Evolutionary conservation across 1,140 invertebrate genomes (phyloP), one percentile per base, ranked within the genome.

Genomic region (Drosophila littoralis): DNA sequence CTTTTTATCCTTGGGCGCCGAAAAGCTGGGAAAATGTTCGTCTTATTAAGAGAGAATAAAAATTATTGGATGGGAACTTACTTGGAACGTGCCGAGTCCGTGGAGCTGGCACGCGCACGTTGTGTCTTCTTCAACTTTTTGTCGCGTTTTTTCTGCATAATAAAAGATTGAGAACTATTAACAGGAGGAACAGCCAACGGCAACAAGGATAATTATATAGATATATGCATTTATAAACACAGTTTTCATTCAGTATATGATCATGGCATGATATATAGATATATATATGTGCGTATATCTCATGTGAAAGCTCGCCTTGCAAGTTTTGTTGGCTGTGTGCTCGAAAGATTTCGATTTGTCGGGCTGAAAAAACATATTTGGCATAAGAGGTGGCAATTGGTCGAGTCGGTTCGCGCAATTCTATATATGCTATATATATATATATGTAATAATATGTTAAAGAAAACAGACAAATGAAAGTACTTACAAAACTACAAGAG

Each of bases 401-500:
- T 36, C 65, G 43, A 60, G 33, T 36, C 65, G 43, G 36, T 67
- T 63, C 17, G 42, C 48, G 38, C 57, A 32, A 35, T 67, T 68
- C 28, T 59, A 59, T 73, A 35, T 73, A 65, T 54, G 51, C 51
- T 58, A 45, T 72, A 75, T 48, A 48, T 45, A 45, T 45, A 28
- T 28, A 4, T 28, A 28, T n/a, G n/a, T n/a, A n/a, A n/a, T 54
- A 65, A 68, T 88, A 83, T 88, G 66, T 77, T 91, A 89, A 89
- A 78, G 77, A 76, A 85, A 88, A 92, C 85, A 86, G 76, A 76
- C 78, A 84, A 92, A 92, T 92, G 79, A 92, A 92, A 92, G 81
- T 92, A 92, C 91, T 92, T 92, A 92, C 91, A 92, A 92, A 92
- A 91, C 91, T 92, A 92, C 90, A 91, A 92, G 86, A 92, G 91